phyloP scores from a whole-genome alignment of 1,140 invertebrate species.

The Aphelinus certus region DNA sequence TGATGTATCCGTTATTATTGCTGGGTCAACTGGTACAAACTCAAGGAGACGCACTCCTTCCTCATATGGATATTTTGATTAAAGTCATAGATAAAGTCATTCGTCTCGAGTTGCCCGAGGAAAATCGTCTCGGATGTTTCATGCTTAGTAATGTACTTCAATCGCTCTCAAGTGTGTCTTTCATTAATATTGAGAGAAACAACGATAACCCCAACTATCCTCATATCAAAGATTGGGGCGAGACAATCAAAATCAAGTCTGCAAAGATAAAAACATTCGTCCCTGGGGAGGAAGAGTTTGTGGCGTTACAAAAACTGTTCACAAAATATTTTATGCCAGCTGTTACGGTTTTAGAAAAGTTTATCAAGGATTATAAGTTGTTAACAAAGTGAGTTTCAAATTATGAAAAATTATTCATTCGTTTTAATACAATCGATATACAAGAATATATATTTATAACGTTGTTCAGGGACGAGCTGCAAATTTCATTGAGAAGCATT shows the following conservation, averaged over 20 bases:
- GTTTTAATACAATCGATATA: not conserved
- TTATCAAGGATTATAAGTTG: slow-evolving; percentile 56
- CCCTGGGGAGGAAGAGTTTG: slow-evolving; percentile 77
- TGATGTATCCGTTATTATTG: slow-evolving; percentile 82
- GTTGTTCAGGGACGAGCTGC: slow-evolving; percentile 62
- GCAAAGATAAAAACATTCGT: slow-evolving; percentile 81
- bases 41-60: slow-evolving; percentile 70
- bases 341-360: slow-evolving; percentile 66
- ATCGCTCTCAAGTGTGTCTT: slow-evolving; percentile 70
- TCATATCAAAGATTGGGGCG: slow-evolving; percentile 86
- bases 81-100: slow-evolving; percentile 73
- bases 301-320: slow-evolving; percentile 72
- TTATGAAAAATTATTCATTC: not conserved
- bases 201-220: slow-evolving; percentile 74
- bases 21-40: slow-evolving; percentile 77
- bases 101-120: slow-evolving; percentile 71
- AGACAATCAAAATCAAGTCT: slow-evolving; percentile 72
- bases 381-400: slow-evolving; percentile 58
- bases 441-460: slow-evolving; percentile 49
- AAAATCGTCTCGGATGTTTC: slow-evolving; percentile 67
- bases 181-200: slow-evolving; percentile 68
- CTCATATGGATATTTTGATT: slow-evolving; percentile 71
- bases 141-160: slow-evolving; percentile 66
- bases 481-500: slow-evolving; percentile 62
- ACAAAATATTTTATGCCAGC: slow-evolving; percentile 71